Base-by-base conservation (phyloP, 2,797 vertebrate genomes). In the Hydrocynus forskahlii region DNA sequence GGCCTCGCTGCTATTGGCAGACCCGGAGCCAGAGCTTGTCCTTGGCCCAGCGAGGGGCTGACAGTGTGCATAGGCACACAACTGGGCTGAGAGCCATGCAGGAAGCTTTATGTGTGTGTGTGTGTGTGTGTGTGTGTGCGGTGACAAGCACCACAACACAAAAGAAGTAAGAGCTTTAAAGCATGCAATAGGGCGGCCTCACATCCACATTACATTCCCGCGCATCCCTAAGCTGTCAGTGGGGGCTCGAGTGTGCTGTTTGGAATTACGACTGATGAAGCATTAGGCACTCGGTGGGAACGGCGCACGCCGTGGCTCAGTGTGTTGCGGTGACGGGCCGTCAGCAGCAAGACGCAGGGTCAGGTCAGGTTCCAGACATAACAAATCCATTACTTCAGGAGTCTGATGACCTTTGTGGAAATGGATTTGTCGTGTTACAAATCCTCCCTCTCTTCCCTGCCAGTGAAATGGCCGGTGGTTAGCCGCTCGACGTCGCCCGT, bases 351-450 rank as follows among this genome's bases (percentile, higher is more conserved):
- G 76, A 83, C 50, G 48, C 76, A 62, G 59, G 72, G 68, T 48
- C 52, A 54, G 71, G 64, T 72, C 67, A 64, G 40, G 80, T 80
- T 83, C 55, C 68, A 48, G 73, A 84, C 81, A 83, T 75, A 69
- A 66, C 78, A 81, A 86, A 82, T 83, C 80, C 85, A 86, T 86
- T 86, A 86, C 78, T 76, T 70, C 59, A 60, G 74, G 67, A 23
- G 67, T 81, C 78, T 75, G 75, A 25, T 83, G 83, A 84, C 83
- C 81, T 86, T 83, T 78, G 75, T 76, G 71, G 75, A 73, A 83
- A 86, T 85, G 81, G 83, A 81, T 86, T 83, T 83, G 81, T 83
- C 85, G 83, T 86, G 85, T 86, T 83, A 60, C 35, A 60, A 79
- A 67, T 48, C 69, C 63, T 73, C 76, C 66, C 73, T 48, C 73